Base-by-base conservation (phyloP, 2,797 vertebrate genomes). In the Megalops cyprinoides region DNA sequence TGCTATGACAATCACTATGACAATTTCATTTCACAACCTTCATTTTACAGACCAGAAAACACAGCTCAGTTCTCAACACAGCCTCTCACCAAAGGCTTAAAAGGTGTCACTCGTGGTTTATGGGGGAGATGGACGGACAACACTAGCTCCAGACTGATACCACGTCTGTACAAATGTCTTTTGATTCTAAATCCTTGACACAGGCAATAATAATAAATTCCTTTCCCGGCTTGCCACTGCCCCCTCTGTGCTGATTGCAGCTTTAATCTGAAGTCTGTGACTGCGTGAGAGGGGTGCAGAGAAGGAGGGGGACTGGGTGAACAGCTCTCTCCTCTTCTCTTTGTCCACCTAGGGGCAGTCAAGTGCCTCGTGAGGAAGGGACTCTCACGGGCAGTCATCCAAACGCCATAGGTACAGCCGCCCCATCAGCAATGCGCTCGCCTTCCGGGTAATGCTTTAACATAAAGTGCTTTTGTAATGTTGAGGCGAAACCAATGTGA, bases 311-410 rank as follows among this genome's bases (percentile, higher is more conserved):
- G 1, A 62, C 3, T 1, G 15, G 44, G 10, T 25, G 23, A 28
- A 12, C 37, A 42, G 34, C 15, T 28, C 4, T 15, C 81, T 78
- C 15, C 20, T 84, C 20, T 79, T 48, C 28, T 18, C 28, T 86
- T 62, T 77, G 84, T 82, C 94, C 95, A 92, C 93, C 85, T 83
- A 90, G 94, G 89, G 95, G 93, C 94, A 92, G 92, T 92, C 92
- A 83, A 91, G 79, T 88, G 83, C 92, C 90, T 79, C 44, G 25
- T 7, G 53, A 83, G n/a, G 58, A 39, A 82, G 58, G 15, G 34
- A 71, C 44, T 48, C 55, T 58, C 18, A 39, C 9, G 12, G 76
- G 10, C 31, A 51, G 10, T 60, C 23, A 62, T 44, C 23, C 49
- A 49, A 8, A 6, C 28, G 44, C 23, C 46, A 74, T 34, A 81